These are phyloP conservation scores for Bombus huntii DNA, from an alignment of 1,140 invertebrate genomes.

Conservation along the genomic window DNA sequence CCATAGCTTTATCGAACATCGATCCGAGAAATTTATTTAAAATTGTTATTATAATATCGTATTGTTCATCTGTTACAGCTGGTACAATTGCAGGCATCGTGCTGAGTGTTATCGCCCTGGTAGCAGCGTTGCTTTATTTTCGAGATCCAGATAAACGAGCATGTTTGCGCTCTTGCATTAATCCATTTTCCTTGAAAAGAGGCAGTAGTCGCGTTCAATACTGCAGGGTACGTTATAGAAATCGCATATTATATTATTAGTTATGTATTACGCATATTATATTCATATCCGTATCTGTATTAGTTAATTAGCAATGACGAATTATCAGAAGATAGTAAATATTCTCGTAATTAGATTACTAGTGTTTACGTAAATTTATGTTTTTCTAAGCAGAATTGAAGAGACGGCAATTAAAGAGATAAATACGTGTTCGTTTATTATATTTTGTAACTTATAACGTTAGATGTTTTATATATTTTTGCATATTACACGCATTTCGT, in stretches of 20 bases:
- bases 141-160: conserved; percentile 59
- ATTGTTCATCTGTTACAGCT: conserved; percentile 49
- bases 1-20: not conserved
- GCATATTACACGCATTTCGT: not conserved
- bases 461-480: too few relatives aligned
- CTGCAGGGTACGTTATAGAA: conserved; percentile 61
- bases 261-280: not conserved
- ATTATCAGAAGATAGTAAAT: not conserved
- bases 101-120: conserved; percentile 32
- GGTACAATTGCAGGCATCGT: conserved; percentile 40
- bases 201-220: conserved; percentile 64
- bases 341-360: not conserved
- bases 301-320: not conserved
- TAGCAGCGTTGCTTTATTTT: conserved; percentile 58
- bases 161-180: conserved; percentile 48
- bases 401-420: too few relatives aligned
- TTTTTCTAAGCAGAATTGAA: too few relatives aligned
- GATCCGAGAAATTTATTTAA: not conserved
- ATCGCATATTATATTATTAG: not conserved
- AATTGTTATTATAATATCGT: not conserved
- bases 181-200: conserved; percentile 53
- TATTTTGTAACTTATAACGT: too few relatives aligned
- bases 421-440: too few relatives aligned
- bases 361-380: not conserved
- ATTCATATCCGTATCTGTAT: not conserved